Conservation (phyloP, 2,113 vertebrate species). For the Micronycteris hirsuta region DNA sequence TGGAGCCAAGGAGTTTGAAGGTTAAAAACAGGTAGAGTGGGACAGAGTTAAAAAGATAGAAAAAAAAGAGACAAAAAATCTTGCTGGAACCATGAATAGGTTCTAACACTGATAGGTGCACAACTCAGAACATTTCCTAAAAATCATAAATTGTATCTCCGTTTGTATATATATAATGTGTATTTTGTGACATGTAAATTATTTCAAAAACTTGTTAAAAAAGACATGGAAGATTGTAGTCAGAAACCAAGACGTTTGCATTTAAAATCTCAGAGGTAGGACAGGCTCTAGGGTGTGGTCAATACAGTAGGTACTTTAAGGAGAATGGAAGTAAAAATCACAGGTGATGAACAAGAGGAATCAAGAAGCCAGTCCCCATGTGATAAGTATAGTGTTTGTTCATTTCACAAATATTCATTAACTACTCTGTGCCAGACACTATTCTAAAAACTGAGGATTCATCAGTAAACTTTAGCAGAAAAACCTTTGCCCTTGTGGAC, state of each 20-base stretch:
- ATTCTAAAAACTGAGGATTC: background rate
- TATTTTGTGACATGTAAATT: background rate
- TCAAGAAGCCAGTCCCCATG: background rate
- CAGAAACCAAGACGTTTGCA: background rate
- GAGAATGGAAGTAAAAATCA: background rate
- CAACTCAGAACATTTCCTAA: background rate
- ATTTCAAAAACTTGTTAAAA: background rate
- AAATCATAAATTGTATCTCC: background rate
- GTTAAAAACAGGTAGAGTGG: background rate
- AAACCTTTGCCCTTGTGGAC: background rate
- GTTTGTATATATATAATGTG: background rate
- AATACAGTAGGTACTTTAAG: background rate
- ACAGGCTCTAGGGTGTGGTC: background rate
- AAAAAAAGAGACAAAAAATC: background rate
- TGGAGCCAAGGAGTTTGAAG: background rate
- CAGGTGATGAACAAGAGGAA: background rate
- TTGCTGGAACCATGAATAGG: background rate
- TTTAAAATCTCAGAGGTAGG: background rate
- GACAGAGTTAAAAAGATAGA: background rate
- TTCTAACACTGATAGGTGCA: background rate
- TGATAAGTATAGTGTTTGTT: background rate
- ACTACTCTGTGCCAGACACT: background rate
- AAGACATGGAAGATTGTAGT: background rate
- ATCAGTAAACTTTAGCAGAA: background rate
- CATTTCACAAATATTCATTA: background rate